Percentiles rank a stretch among this genome's conserved stretches.
These are phyloP conservation scores for Lepidostoma basale DNA, from an alignment of 1,140 invertebrate species.

Conservation along the genomic window DNA sequence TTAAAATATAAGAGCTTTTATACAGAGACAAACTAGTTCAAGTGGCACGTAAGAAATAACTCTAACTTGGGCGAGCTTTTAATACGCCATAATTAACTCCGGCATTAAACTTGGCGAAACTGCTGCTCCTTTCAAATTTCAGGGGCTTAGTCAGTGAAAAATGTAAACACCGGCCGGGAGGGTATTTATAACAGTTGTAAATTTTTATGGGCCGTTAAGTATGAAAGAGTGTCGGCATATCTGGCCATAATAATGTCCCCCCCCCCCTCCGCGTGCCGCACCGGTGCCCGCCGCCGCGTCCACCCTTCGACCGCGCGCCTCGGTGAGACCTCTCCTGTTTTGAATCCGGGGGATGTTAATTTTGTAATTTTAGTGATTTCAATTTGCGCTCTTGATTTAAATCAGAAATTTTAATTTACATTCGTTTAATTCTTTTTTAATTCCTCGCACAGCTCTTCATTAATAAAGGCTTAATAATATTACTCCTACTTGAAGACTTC, in stretches of 20 bases:
- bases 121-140: conserved; percentile 35
- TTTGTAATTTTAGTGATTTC: not conserved
- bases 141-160: conserved; percentile 35
- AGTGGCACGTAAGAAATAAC: conserved; percentile 3
- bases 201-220: conserved; percentile 47
- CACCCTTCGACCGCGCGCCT: not conserved
- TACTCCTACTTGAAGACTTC: not conserved
- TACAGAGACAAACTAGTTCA: not conserved
- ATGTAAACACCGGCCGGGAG: conserved; percentile 42
- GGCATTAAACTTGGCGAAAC: conserved; percentile 40
- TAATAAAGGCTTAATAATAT: no score
- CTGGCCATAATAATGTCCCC: conserved; percentile 33
- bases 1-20: not conserved
- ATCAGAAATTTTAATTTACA: not conserved
- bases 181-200: conserved; percentile 46
- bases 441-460: not conserved
- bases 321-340: not conserved
- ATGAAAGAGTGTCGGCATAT: conserved; percentile 46
- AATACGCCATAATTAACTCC: conserved; percentile 43
- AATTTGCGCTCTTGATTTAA: not conserved
- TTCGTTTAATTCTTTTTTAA: not conserved
- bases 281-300: not conserved
- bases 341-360: not conserved
- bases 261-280: not conserved
- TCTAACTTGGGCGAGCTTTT: conserved; percentile 16